Evolutionary conservation across 2,797 vertebrate species (phyloP), one percentile per base, ranked within the genome.

Genomic region (Rallus crepitans): DNA sequence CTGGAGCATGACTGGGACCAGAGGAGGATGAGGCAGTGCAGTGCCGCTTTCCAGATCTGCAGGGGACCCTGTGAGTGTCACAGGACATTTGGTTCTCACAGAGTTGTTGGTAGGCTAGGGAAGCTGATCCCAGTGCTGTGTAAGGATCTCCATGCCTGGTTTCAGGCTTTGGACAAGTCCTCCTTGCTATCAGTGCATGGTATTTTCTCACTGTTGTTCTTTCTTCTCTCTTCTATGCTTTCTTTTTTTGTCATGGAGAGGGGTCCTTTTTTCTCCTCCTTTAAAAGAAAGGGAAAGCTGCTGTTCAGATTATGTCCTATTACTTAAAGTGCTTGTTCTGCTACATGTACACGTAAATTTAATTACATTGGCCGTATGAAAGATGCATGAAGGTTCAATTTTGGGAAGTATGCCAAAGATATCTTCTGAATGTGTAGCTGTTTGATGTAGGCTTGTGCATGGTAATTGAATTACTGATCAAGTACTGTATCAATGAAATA

Each of bases 401-500:
- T 95, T 39, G 91, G 91, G 93, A 96, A 91, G 64, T 13, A 30
- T 84, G 89, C 95, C 93, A 94, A 61, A 82, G 73, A 76, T 28
- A 64, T 66, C 73, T 91, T 76, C 76, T 92, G 80, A 94, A 80
- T 94, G 66, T 47, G 45, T 48, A 84, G 59, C 73, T 93, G 84
- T 84, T 94, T 93, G 73, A 89, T 72, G 77, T 82, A 45, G 91
- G 40, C 77, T 96, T 94, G 72, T 94, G 85, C 35, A 76, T 82
- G 70, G 75, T 88, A 97, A 98, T 96, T 96, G 66, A 92, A 95
- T 97, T 97, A 70, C 80, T 94, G 65, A 82, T 91, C 93, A 94
- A 98, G 94, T 93, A 63, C 89, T 89, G 57, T 96, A 95, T 97
- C 96, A 96, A 79, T 94, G 82, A 87, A 94, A 85, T 82, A 79